Evolutionary conservation across 1,140 invertebrate genomes (phyloP).

Genomic region (Bombus ignitus): DNA sequence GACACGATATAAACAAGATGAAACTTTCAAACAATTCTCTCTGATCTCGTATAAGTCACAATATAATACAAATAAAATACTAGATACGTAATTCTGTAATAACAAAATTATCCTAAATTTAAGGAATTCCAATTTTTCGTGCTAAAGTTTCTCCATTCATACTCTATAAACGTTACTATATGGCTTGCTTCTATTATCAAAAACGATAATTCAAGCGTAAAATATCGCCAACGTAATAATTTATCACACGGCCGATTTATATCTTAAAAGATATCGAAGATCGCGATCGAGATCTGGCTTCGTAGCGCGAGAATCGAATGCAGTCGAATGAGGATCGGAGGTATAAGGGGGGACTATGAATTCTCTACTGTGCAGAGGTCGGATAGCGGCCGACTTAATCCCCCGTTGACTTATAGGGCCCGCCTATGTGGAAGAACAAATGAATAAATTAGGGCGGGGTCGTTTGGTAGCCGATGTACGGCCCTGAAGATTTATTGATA

Average conservation of each 20-base stretch:
- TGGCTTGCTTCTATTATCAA: neutral
- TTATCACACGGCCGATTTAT: conserved; percentile 34
- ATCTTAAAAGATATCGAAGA: conserved; percentile 31
- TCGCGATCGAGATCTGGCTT: conserved; percentile 51
- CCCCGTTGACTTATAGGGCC: conserved; percentile 73
- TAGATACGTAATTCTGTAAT: neutral
- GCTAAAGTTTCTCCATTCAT: too few species aligned
- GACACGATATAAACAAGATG: too few species aligned
- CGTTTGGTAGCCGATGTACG: conserved; percentile 73
- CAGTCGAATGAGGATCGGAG: conserved; percentile 16
- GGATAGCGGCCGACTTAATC: conserved; percentile 70
- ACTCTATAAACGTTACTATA: too few species aligned
- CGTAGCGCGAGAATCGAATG: conserved; percentile 30
- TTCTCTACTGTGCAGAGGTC: conserved; percentile 42
- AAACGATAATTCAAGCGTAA: conserved; percentile 30
- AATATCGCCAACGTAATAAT: conserved; percentile 31
- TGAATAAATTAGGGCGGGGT: conserved; percentile 78
- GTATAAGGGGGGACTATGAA: conserved; percentile 42
- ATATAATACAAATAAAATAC: too few species aligned
- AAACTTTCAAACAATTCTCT: too few species aligned
- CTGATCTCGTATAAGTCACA: too few species aligned
- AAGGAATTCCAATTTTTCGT: neutral
- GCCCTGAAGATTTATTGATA: conserved; percentile 75
- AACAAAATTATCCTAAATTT: neutral
- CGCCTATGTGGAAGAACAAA: conserved; percentile 75